Conservation (phyloP, 2,888 invertebrate genomes). For the Furcula furcula region DNA sequence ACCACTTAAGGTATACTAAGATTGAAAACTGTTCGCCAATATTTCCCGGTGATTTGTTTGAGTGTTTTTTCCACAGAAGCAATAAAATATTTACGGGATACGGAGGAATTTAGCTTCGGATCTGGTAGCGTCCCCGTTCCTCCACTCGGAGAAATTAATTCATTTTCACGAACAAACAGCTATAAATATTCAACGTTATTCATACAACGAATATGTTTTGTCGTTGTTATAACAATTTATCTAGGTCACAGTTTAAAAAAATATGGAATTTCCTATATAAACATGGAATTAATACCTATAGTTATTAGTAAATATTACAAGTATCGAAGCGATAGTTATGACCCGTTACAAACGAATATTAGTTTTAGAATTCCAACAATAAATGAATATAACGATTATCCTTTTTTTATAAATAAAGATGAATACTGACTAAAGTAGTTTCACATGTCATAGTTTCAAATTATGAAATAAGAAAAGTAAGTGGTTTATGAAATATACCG, state of each 20-base stretch:
- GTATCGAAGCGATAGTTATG: too few species aligned
- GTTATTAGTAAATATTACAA: too few species aligned
- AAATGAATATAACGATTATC: too few species aligned
- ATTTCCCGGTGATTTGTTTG: slow-evolving; percentile 68
- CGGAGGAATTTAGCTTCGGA: slow-evolving; percentile 67
- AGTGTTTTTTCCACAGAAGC: slow-evolving; percentile 63
- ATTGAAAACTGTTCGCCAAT: slow-evolving; percentile 76
- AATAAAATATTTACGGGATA: slow-evolving; percentile 78
- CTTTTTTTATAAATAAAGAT: too few species aligned
- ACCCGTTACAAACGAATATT: too few species aligned
- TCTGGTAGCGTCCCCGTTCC: slow-evolving; percentile 52
- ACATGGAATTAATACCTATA: too few species aligned
- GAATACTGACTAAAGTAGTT: too few species aligned
- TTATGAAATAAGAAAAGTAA: too few species aligned
- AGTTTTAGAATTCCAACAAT: too few species aligned
- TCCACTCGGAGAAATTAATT: slow-evolving; percentile 68
- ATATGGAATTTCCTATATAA: too few species aligned
- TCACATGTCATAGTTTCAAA: too few species aligned
- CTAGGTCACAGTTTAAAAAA: slow-evolving; percentile 1
- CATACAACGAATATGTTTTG: slow-evolving; percentile 24
- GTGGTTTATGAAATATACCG: too few species aligned
- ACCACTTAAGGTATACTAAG: slow-evolving; percentile 75
- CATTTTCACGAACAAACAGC: slow-evolving; percentile 64
- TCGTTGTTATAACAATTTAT: slow-evolving; percentile 1
- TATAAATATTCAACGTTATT: slow-evolving; percentile 49